Evolutionary conservation across 2,113 vertebrate species (phyloP).

Genomic region (Tapirus terrestris): DNA sequence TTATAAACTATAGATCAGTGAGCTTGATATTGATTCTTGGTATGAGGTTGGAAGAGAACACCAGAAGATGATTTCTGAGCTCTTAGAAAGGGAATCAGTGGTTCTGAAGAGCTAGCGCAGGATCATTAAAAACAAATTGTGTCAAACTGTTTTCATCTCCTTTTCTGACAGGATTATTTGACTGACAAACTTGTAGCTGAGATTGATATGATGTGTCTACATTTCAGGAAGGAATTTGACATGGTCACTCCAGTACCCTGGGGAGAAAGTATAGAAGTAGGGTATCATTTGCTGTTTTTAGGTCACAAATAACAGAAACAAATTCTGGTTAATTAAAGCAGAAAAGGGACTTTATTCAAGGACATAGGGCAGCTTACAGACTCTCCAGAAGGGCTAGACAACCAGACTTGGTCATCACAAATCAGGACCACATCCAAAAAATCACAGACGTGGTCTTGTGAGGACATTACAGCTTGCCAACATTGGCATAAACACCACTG

Average conservation of each 20-base stretch:
- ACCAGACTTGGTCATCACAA: background rate
- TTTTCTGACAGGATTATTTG: background rate
- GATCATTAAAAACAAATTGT: background rate
- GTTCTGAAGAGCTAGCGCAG: background rate
- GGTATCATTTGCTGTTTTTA: background rate
- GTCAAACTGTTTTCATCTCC: background rate
- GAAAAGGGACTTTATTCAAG: background rate
- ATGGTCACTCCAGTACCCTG: accelerated
- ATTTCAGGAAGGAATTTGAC: background rate
- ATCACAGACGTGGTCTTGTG: background rate
- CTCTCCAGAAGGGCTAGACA: background rate
- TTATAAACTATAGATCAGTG: background rate
- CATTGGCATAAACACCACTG: background rate
- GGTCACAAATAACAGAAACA: background rate
- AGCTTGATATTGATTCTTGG: background rate
- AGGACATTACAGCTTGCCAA: background rate
- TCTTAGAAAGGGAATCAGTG: background rate
- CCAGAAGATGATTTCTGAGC: background rate
- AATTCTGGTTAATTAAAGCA: background rate
- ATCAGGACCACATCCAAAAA: background rate
- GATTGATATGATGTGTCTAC: background rate
- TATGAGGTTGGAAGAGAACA: background rate
- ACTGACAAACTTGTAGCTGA: background rate
- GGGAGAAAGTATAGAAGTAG: background rate
- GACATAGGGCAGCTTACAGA: background rate